These are phyloP conservation scores for Eurytoma adleriae DNA, from an alignment of 2,888 invertebrate species.

Conservation along the genomic window DNA sequence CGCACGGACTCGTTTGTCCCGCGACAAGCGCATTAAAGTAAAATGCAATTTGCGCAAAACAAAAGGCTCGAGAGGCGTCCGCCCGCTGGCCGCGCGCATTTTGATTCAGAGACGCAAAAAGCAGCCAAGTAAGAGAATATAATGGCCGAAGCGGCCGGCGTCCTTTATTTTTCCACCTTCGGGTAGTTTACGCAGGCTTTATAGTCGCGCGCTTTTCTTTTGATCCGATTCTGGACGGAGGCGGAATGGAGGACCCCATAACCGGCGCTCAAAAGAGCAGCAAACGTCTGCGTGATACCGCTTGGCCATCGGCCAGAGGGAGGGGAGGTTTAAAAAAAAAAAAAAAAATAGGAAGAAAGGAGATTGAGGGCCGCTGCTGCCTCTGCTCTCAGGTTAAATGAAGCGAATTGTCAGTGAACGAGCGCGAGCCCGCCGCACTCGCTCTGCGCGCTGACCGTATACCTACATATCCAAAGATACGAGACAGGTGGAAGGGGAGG, in stretches of 20 bases:
- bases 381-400: slow-evolving; percentile 66
- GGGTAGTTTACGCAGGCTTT: slow-evolving; percentile 11
- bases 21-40: too few species aligned
- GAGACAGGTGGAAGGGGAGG: neutral
- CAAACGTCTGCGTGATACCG: slow-evolving; percentile 65
- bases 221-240: slow-evolving; percentile 9
- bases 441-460: slow-evolving; percentile 28
- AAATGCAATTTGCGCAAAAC: too few species aligned
- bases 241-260: slow-evolving; percentile 6
- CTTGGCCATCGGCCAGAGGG: slow-evolving; percentile 64
- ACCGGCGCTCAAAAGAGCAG: slow-evolving; percentile 65
- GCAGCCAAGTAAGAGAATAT: slow-evolving; percentile 1
- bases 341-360: neutral
- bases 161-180: slow-evolving; percentile 27
- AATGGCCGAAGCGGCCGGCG: neutral
- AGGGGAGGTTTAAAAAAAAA: neutral
- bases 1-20: too few species aligned
- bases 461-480: slow-evolving; percentile 34
- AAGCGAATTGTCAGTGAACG: slow-evolving; percentile 68
- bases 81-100: neutral
- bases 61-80: neutral
- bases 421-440: slow-evolving; percentile 45
- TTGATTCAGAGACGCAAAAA: neutral
- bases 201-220: neutral
- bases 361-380: slow-evolving; percentile 39